Base-by-base conservation (phyloP, 2,113 vertebrate genomes). In the Machaerirhynchus nigripectus region DNA sequence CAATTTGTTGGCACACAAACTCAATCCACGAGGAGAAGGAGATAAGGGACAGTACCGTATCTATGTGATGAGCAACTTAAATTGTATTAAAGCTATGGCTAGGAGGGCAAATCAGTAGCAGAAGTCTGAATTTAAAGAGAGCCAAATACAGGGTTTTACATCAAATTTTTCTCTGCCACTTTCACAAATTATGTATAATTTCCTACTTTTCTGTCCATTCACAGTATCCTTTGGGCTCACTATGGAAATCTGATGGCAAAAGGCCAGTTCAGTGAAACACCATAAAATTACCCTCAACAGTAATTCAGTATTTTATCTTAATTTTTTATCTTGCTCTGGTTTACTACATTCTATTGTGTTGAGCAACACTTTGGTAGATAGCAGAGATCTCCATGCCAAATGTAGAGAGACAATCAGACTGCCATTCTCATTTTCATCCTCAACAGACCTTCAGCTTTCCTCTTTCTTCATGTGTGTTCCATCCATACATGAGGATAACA, bases 11-110 rank as follows among this genome's bases (percentile, higher is more conserved):
- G n/a, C 42, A 55, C 26, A 39, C 39, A 82, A 57, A 63, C 42
- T 87, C 64, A 61, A 13, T 17, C 44, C 19, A 24, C 0, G 0
- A 0, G 0, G 4, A 15, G 7, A 61, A 73, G 16, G n/a, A 69
- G 60, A 56, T 69, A 69, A 55, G 14, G 55, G 19, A 31, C 7
- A 14, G 37, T 67, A 26, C 37, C 7, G 22, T 31, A 44, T 13
- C 68, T 81, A 11, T 81, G 40, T 70, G 50, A 89, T 23, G 15
- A 74, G 12, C 27, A 73, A 33, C 13, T 65, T 47, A 22, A 71
- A 23, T 47, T 33, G 23, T n/a, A 46, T 47, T 61, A 63, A 61
- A 69, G 26, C 26, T 56, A n/a, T 31, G n/a, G 26, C 23, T 83
- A 64, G 15, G 0, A 19, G n/a, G 31, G 33, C 8, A 85, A 92